A percentile compares a stretch with the other conserved stretches of the same genome.
Evolutionary conservation across 2,888 invertebrate genomes (phyloP).

Genomic region (Zele albiditarsus): DNA sequence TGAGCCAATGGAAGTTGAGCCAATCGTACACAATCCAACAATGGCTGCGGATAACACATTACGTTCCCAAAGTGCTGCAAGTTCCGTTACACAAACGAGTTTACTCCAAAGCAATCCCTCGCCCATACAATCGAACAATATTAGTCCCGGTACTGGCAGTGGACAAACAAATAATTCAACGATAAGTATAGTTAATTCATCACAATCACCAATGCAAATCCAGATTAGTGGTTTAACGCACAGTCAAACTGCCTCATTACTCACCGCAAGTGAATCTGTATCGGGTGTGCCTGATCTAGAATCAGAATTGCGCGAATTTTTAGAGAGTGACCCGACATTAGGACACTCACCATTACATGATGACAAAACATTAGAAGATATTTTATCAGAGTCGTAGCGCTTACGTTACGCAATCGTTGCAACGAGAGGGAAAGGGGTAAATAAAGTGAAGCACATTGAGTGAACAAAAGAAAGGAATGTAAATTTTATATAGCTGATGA

Average conservation of each 20-base stretch:
- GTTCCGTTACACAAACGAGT: slow-evolving; percentile 48
- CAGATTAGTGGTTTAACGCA: slow-evolving; percentile 62
- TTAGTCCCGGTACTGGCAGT: slow-evolving; percentile 57
- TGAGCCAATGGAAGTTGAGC: slow-evolving; percentile 70
- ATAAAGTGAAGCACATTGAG: background rate
- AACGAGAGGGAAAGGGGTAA: background rate
- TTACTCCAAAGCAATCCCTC: slow-evolving; percentile 58
- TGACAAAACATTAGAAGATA: slow-evolving; percentile 70
- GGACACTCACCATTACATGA: slow-evolving; percentile 73
- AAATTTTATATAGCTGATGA: slow-evolving; percentile 4
- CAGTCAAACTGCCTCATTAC: slow-evolving; percentile 58
- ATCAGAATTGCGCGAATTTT: slow-evolving; percentile 81
- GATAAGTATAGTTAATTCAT: slow-evolving; percentile 59
- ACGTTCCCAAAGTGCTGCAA: slow-evolving; percentile 54
- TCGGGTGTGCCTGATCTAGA: slow-evolving; percentile 77
- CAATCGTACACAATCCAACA: slow-evolving; percentile 67
- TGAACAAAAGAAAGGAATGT: background rate
- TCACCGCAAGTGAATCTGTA: slow-evolving; percentile 43
- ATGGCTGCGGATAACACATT: slow-evolving; percentile 64
- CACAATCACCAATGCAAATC: slow-evolving; percentile 65
- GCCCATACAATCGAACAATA: slow-evolving; percentile 57
- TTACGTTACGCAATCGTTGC: background rate
- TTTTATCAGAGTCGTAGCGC: slow-evolving; percentile 69
- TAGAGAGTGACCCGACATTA: slow-evolving; percentile 79
- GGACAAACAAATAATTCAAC: slow-evolving; percentile 55